These are phyloP conservation scores for Epirrita christyi DNA, from an alignment of 2,888 invertebrate species.

Conservation along the genomic window DNA sequence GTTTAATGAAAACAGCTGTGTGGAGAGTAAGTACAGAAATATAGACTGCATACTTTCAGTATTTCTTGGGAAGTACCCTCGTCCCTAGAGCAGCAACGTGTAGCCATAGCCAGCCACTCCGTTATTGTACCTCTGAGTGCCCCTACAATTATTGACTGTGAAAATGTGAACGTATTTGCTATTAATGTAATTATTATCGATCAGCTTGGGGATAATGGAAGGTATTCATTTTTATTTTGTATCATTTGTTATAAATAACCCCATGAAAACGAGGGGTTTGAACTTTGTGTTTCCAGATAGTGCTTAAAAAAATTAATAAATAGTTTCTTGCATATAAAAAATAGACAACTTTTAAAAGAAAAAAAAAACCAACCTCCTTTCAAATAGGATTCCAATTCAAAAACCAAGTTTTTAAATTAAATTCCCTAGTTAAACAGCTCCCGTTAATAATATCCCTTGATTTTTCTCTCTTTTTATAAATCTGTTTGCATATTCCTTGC, in stretches of 20 bases:
- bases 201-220: slow-evolving; percentile 34
- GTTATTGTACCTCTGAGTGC: slow-evolving; percentile 5
- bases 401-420: slow-evolving; percentile 5
- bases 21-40: background rate
- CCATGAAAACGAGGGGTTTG: no score
- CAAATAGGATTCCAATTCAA: slow-evolving; percentile 1
- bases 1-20: background rate
- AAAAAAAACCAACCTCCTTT: background rate
- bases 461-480: slow-evolving; percentile 54
- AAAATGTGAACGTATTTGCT: slow-evolving; percentile 36
- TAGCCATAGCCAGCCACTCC: background rate
- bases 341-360: background rate
- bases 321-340: no score
- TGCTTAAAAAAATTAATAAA: no score
- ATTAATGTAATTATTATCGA: slow-evolving; percentile 36
- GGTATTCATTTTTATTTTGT: slow-evolving; percentile 1
- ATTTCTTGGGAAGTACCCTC: background rate
- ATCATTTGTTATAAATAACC: background rate
- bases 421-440: slow-evolving; percentile 9
- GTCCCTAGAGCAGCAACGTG: background rate
- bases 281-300: no score
- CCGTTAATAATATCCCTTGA: slow-evolving; percentile 26
- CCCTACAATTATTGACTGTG: slow-evolving; percentile 36
- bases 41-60: no score
- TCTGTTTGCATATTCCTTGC: slow-evolving; percentile 69